Percentiles rank a stretch among this genome's conserved stretches.
phyloP scores from a whole-genome alignment of 2,797 vertebrate species.

The Cyprinodon diabolis region DNA sequence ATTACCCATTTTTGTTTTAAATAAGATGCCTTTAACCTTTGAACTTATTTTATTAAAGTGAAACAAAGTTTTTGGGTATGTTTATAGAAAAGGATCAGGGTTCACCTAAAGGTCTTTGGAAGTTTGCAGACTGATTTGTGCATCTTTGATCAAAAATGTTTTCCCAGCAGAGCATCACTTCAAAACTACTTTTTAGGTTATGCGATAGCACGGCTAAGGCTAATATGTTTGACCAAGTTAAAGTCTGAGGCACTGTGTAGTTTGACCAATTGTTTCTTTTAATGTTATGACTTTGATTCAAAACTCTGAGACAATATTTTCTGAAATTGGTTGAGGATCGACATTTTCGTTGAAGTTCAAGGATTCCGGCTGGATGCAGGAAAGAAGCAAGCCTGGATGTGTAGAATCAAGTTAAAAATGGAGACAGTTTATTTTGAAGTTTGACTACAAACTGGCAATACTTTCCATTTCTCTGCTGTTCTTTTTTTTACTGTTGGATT shows the following conservation, averaged over 20 bases:
- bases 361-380: neutral
- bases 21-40: neutral
- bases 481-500: constrained; percentile 62
- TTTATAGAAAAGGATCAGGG: neutral
- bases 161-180: neutral
- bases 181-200: neutral
- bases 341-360: neutral
- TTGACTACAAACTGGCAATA: constrained; percentile 37
- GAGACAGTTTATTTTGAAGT: constrained; percentile 34
- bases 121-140: neutral
- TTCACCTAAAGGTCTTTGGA: neutral
- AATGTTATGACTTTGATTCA: neutral
- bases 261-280: constrained; percentile 3
- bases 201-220: neutral
- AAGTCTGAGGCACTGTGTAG: neutral
- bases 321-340: neutral
- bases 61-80: neutral
- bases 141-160: neutral
- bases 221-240: neutral
- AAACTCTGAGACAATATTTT: neutral
- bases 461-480: constrained; percentile 40
- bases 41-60: neutral
- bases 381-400: constrained; percentile 12
- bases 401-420: constrained; percentile 9
- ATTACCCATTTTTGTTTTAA: neutral